A percentile compares a stretch with the other conserved stretches of the same genome.
Evolutionary conservation across 2,888 invertebrate genomes (phyloP).

Genomic region (Anthrax anthrax): DNA sequence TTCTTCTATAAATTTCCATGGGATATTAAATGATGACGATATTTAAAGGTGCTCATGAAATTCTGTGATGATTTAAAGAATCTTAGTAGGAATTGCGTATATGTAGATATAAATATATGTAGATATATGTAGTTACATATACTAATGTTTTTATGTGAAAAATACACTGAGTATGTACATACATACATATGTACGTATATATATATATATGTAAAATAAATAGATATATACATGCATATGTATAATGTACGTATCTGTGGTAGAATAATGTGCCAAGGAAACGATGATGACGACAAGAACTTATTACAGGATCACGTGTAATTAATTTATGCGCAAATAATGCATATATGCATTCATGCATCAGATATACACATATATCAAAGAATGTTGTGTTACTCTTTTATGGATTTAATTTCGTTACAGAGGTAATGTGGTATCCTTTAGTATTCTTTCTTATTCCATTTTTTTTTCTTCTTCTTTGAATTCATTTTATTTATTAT

Average conservation of each 20-base stretch:
- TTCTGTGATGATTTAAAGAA: too few species aligned
- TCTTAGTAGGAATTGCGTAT: too few species aligned
- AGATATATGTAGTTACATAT: too few species aligned
- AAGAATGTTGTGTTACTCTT: neutral
- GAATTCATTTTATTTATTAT: too few species aligned
- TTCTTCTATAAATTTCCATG: too few species aligned
- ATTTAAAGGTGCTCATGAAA: too few species aligned
- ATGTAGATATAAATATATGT: too few species aligned
- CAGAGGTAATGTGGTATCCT: neutral
- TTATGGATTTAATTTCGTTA: neutral
- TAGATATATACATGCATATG: neutral
- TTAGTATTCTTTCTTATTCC: neutral
- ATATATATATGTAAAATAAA: too few species aligned
- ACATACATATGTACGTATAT: neutral
- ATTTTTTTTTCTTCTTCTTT: too few species aligned
- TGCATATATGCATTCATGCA: constrained; percentile 9
- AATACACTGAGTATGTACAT: too few species aligned
- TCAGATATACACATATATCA: constrained; percentile 3
- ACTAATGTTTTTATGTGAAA: too few species aligned
- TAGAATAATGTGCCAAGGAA: neutral
- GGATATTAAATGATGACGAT: too few species aligned
- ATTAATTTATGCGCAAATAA: constrained; percentile 14
- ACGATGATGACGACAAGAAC: constrained; percentile 12
- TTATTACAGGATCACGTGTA: constrained; percentile 15
- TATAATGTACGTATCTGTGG: neutral